Evolutionary conservation across 2,888 invertebrate species (phyloP), one percentile per base, ranked within the genome.

Genomic region (Machimus rusticus): DNA sequence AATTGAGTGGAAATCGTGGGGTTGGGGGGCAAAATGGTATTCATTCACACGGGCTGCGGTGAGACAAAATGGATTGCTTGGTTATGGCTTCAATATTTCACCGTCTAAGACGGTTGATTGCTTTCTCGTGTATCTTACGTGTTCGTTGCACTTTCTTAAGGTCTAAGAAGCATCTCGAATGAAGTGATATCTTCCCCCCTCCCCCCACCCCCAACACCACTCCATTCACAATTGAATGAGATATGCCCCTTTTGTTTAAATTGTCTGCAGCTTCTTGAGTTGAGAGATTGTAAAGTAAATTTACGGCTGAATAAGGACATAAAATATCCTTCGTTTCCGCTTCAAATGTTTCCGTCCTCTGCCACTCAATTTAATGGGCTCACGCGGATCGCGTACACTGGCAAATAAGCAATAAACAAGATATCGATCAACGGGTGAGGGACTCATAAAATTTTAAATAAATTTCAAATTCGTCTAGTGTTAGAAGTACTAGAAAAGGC

Each of bases 1-100:
- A 79, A 79, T 79, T 79, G 79, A 79, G 51, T 79, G 79, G 55
- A 79, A 79, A 79, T 66, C 66, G 66, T 19, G 28, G 66, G 66
- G 66, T 66, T 46, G 43, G 43, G 66, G 66, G 23, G 19, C 34
- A 39, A n/a, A 66, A 66, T 66, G 9, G 66, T 66, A 66, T 28
- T 66, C 66, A 66, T 8, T 19, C 66, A 66, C 43, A 46, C 43
- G 43, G 51, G 66, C 66, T 66, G 66, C 12, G 66, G 66, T 66
- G 23, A 66, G 66, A 28, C 66, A 66, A 66, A 66, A 66, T 66
- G 66, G 19, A 66, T 66, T 66, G 66, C 66, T 19, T 28, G 66
- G 66, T 66, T 66, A 66, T 66, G 66, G 28, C 66, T 66, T 66
- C 66, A 66, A 66, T 66, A 66, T 66, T 66, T 66, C 28, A 66